Base-by-base conservation (phyloP, 30 jellyfish, hydroid and myxozoan genomes). In the Mastigias papua region DNA sequence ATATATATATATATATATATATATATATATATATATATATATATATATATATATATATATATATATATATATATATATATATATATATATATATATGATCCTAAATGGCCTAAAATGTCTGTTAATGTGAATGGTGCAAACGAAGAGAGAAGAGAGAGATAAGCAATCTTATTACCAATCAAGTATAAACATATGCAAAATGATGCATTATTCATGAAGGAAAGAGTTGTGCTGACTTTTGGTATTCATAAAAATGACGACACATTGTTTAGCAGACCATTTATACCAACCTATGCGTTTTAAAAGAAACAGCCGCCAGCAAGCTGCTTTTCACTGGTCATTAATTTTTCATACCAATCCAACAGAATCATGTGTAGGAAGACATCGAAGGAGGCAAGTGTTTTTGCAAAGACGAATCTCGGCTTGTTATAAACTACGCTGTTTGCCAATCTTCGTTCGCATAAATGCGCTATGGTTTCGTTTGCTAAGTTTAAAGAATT, bases 401-500 rank as follows among this genome's bases (percentile, higher is more conserved):
- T 69, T 82, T 32, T 48, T 68, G 48, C 86, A 60, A 73, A 42
- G 67, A 23, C 71, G 71, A 58, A 29, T 37, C 62, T 69, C 78
- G 34, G 26, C 60, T 46, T 19, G 48, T 26, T 26, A 35, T 30
- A 51, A 50, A 19, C 85, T 48, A 65, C 57, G 49, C 1, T 69
- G 17, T 32, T 34, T 21, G 27, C 17, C 65, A 28, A 27, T 30
- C 48, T 64, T 69, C 21, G 49, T 22, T 64, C 51, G 11, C 50
- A 19, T 81, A 79, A 16, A 82, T 50, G 71, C 73, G 81, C 31
- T 34, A 87, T 92, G 97, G 91, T 76, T 48, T 94, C 97, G 71
- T 81, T 92, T 34, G 97, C 93, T 37, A 92, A 92, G 82, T 86
- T 92, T 63, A 92, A 92, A 58, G 98, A 92, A 54, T 92, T 92